Conservation (phyloP, 1,140 invertebrate genomes). For the Semibalanus balanoides region DNA sequence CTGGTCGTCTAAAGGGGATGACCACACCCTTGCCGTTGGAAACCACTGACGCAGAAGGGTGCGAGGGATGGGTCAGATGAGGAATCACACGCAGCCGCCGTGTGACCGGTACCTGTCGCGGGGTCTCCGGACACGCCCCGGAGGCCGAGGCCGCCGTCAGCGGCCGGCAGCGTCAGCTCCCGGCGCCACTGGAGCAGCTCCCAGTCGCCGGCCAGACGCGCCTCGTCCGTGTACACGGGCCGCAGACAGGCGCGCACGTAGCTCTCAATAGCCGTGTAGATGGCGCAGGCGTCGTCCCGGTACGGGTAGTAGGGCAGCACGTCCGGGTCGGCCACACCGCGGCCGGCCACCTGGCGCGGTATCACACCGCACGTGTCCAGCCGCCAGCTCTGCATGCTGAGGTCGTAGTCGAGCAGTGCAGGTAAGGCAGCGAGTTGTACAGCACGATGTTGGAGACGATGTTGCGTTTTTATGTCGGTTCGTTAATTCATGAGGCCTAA, state of each 20-base stretch:
- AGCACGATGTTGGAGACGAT: no score
- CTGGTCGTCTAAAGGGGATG: no score
- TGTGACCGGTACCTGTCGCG: conserved; percentile 20
- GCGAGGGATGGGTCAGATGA: no score
- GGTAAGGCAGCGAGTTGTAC: no score
- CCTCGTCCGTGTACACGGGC: conserved; percentile 27
- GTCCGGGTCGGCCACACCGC: conserved; percentile 27
- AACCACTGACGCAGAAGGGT: no score
- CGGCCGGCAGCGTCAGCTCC: conserved; percentile 27
- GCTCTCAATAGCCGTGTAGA: conserved; percentile 31
- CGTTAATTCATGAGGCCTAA: no score
- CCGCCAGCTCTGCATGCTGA: conserved; percentile 24
- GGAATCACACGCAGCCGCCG: no score
- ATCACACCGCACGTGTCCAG: conserved; percentile 26
- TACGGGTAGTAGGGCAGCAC: conserved; percentile 36
- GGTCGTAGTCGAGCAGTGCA: no score
- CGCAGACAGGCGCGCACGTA: conserved; percentile 29
- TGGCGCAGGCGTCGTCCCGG: conserved; percentile 33
- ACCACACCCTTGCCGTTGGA: no score
- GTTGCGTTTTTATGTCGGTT: no score
- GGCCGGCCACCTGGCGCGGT: conserved; percentile 25
- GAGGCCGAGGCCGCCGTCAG: conserved; percentile 27
- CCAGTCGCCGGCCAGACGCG: conserved; percentile 29
- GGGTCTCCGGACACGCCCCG: conserved; percentile 26
- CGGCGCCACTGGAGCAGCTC: conserved; percentile 33